phyloP scores from a whole-genome alignment of 2,113 vertebrate species.

The Notarius lentiginosus region DNA sequence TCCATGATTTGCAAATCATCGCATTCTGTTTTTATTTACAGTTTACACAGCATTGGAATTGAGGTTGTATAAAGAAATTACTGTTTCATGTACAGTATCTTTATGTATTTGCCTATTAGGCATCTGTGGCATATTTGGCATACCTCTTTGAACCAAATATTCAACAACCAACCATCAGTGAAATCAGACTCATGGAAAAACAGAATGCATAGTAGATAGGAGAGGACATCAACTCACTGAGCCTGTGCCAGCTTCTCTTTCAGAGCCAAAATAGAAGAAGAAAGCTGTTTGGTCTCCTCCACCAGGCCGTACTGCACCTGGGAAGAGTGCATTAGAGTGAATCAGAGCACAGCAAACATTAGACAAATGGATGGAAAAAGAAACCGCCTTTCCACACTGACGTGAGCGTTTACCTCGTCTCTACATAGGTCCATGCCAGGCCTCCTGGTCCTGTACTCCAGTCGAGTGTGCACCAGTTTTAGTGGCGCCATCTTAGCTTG shows the following conservation, averaged over 20 bases:
- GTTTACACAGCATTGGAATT: too few relatives aligned
- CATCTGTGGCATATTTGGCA: background rate
- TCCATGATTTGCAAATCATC: too few relatives aligned
- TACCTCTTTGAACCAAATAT: background rate
- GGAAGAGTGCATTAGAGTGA: background rate
- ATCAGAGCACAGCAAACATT: background rate
- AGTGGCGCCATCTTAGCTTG: conserved; percentile 74
- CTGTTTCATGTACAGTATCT: background rate
- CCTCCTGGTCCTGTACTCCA: conserved; percentile 83
- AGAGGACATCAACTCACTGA: conserved; percentile 75
- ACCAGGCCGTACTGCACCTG: conserved; percentile 85
- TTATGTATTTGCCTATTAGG: background rate
- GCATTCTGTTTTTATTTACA: too few relatives aligned
- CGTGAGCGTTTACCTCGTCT: conserved; percentile 77
- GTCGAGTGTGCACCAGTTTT: conserved; percentile 88
- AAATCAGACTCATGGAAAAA: background rate
- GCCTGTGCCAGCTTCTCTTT: conserved; percentile 81
- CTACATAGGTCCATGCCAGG: conserved; percentile 82
- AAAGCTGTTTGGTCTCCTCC: conserved; percentile 82
- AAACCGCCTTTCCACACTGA: background rate
- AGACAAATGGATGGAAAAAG: background rate
- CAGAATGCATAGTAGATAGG: background rate
- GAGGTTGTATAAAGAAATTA: background rate
- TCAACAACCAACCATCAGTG: background rate
- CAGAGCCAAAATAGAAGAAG: conserved; percentile 73